Percentiles rank a stretch among this genome's conserved stretches.
phyloP scores from a whole-genome alignment of 2,888 invertebrate genomes.

The Xylota segnis region DNA sequence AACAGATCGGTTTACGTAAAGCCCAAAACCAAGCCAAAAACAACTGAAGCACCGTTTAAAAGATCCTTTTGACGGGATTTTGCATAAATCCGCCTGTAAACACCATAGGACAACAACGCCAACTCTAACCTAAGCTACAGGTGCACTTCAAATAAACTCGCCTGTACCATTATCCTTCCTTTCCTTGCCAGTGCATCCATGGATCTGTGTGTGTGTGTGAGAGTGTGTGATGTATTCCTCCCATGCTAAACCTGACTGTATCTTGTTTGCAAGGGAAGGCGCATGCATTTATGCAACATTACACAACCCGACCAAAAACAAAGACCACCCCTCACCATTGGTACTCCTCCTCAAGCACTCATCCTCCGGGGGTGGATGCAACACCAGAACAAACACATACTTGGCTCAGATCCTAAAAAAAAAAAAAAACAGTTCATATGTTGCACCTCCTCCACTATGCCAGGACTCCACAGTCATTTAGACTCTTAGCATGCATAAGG shows the following conservation, averaged over 20 bases:
- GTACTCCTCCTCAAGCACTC: constrained; percentile 4
- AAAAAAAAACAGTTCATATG: not conserved
- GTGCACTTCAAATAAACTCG: constrained; percentile 50
- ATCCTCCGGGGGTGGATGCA: constrained; percentile 21
- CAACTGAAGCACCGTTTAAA: constrained; percentile 36
- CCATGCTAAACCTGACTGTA: not conserved
- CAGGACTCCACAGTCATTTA: constrained; percentile 10
- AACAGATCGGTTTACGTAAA: constrained; percentile 25
- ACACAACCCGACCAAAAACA: constrained; percentile 32
- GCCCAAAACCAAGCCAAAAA: constrained; percentile 20
- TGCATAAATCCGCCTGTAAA: constrained; percentile 42
- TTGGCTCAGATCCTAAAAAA: constrained; percentile 15
- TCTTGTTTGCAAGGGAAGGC: constrained; percentile 8
- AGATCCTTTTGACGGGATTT: constrained; percentile 13
- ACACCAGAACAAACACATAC: constrained; percentile 38
- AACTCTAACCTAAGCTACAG: constrained; percentile 61
- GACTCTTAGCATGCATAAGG: constrained; percentile 35
- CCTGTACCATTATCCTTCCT: constrained; percentile 20
- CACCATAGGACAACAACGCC: constrained; percentile 47
- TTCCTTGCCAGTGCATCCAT: too few relatives aligned
- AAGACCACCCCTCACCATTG: not conserved
- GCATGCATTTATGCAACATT: constrained; percentile 42
- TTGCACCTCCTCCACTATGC: not conserved
- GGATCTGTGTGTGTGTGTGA: not conserved
- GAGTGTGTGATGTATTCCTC: not conserved